Percentiles rank a stretch among this genome's conserved stretches.
phyloP scores from a whole-genome alignment of 92 coral and sea anemone genomes.

The Bergia puertoricense region DNA sequence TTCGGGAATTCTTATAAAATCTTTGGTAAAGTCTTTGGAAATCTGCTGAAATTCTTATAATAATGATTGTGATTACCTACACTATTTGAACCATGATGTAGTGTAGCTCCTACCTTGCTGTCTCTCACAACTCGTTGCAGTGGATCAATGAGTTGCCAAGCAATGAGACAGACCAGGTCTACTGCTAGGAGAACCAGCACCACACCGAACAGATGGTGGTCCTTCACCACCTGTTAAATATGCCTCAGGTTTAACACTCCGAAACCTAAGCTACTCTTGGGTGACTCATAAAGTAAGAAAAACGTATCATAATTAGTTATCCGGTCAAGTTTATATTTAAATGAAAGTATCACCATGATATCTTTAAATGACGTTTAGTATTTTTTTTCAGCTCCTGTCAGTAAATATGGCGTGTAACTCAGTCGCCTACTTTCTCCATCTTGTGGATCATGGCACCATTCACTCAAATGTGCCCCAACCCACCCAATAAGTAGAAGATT shows the following conservation, averaged over 20 bases:
- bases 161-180: slow-evolving; percentile 73
- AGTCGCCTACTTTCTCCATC: too few relatives aligned
- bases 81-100: too few relatives aligned
- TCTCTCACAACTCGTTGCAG: slow-evolving; percentile 54
- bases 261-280: not conserved
- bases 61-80: too few relatives aligned
- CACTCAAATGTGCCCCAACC: not conserved
- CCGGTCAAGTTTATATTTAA: too few relatives aligned
- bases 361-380: too few relatives aligned
- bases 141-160: slow-evolving; percentile 85
- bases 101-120: slow-evolving; percentile 46
- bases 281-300: too few relatives aligned
- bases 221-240: slow-evolving; percentile 68
- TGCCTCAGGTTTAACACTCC: not conserved
- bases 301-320: too few relatives aligned
- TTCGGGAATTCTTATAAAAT: too few relatives aligned
- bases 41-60: too few relatives aligned
- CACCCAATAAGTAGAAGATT: too few relatives aligned
- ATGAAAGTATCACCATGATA: too few relatives aligned
- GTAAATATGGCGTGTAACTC: not conserved
- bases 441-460: not conserved
- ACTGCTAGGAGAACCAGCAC: slow-evolving; percentile 66
- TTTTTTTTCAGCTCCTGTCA: not conserved
- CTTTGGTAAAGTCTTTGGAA: too few relatives aligned
- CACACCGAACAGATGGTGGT: slow-evolving; percentile 81